Evolutionary conservation across 2,888 invertebrate genomes (phyloP).

Genomic region (Hypercompe scribonia): DNA sequence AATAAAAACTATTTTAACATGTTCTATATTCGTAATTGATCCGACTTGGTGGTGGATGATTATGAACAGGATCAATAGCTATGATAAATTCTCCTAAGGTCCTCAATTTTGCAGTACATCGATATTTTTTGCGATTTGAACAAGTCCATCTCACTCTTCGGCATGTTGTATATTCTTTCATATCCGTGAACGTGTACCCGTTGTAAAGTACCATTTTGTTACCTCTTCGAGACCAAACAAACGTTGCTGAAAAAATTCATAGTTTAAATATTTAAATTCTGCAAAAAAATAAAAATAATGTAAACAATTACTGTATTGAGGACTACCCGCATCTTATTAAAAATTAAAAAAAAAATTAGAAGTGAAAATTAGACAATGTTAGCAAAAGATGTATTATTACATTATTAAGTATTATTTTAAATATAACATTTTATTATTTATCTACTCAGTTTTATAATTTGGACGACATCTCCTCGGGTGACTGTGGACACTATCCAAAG

Average conservation of each 20-base stretch:
- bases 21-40: constrained; percentile 5
- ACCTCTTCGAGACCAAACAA: constrained; percentile 40
- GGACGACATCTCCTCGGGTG: neutral
- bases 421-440: neutral
- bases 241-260: constrained; percentile 22
- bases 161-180: constrained; percentile 14
- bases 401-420: neutral
- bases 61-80: constrained; percentile 8
- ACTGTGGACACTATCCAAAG: neutral
- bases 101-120: constrained; percentile 34
- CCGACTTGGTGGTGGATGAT: constrained; percentile 13
- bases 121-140: constrained; percentile 30
- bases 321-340: neutral
- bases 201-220: constrained; percentile 38
- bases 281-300: neutral
- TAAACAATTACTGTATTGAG: too few relatives aligned
- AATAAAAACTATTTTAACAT: neutral
- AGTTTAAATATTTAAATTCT: neutral
- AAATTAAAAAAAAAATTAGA: too few relatives aligned
- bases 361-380: too few relatives aligned
- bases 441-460: neutral
- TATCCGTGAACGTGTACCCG: constrained; percentile 35
- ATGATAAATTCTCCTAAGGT: constrained; percentile 18
- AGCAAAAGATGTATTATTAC: too few relatives aligned
- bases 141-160: constrained; percentile 34